Conservation (phyloP, 2,888 invertebrate genomes). For the Cataglyphis livida region DNA sequence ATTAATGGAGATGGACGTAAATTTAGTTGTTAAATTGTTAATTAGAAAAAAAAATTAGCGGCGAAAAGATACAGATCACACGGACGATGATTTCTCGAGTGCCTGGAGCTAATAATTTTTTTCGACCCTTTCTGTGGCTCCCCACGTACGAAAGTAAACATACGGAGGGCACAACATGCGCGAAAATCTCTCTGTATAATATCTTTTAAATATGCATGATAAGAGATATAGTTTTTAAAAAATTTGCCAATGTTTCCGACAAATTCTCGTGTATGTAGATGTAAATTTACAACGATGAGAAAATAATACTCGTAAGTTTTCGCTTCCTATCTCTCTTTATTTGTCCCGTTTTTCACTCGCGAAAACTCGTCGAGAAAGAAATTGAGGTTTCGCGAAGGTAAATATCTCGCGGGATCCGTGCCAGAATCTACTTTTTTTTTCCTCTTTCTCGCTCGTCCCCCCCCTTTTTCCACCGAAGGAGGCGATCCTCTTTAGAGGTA, state of each 20-base stretch:
- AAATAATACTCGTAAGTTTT: not conserved
- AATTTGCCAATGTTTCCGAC: not conserved
- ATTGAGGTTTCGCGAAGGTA: constrained; percentile 45
- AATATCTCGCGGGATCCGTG: constrained; percentile 19
- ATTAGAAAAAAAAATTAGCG: constrained; percentile 38
- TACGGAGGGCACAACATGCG: not conserved
- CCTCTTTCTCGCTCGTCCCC: not conserved
- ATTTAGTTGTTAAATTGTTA: constrained; percentile 20
- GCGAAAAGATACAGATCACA: not conserved
- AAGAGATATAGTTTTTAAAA: not conserved
- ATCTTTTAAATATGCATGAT: not conserved
- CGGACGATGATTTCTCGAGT: not conserved
- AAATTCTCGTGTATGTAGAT: not conserved
- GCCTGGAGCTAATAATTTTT: constrained; percentile 6
- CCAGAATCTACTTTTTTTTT: constrained; percentile 25
- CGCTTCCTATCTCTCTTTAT: constrained; percentile 24
- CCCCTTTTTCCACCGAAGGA: constrained; percentile 30
- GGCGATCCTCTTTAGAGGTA: constrained; percentile 56
- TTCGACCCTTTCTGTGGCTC: not conserved
- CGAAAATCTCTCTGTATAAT: not conserved
- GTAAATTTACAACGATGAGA: not conserved
- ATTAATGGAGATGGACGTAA: constrained; percentile 33
- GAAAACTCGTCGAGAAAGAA: constrained; percentile 30
- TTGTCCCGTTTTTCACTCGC: constrained; percentile 34
- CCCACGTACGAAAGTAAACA: not conserved